Base-by-base conservation (phyloP, 2,113 vertebrate species). In the Dipodomys spectabilis region DNA sequence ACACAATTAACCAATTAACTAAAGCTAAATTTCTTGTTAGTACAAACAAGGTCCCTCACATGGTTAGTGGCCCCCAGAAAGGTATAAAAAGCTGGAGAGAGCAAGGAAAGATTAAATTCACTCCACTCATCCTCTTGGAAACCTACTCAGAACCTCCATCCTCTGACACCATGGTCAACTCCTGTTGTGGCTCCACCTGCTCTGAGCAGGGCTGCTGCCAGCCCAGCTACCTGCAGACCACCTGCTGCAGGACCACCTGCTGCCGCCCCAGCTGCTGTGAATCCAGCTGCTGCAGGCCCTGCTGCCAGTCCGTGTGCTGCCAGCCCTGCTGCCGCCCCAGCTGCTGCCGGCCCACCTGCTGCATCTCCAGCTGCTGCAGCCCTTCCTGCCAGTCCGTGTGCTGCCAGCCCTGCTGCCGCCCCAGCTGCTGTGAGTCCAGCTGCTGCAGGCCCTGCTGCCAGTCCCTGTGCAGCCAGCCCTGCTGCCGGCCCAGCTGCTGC, bases 1-100 rank as follows among this genome's bases (percentile, higher is more conserved):
- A 53, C 53, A 82, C 3, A 88, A 90, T 90, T 92, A 81, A 69
- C 49, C 62, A 88, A 92, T 95, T 92, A 44, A 44, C 74, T 68
- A 10, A 90, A 93, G 53, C 0, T 88, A 49, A 32, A 73, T 79
- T 92, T 64, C 69, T 57, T 71, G 7, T 71, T 45, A 75, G 27
- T n/a, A 45, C 83, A 86, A 96, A 95, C 83, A 93, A 84, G 62
- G 35, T 16, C 28, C 6, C 79, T 82, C 60, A 82, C 16, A 16
- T 88, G 86, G 7, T 85, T 1, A 74, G n/a, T 13, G 71, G 64
- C 25, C 22, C 65, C 83, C 20, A n/a, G 71, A n/a, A 62, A 86
- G 86, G 49, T 96, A 96, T 96, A 96, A 96, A 95, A 96, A 85
- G 91, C 39, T 25, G 30, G 65, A 53, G 13, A 32, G 27, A 27